Evolutionary conservation across 2,888 invertebrate species (phyloP), one percentile per base, ranked within the genome.

Genomic region (Melinopterus prodromus): DNA sequence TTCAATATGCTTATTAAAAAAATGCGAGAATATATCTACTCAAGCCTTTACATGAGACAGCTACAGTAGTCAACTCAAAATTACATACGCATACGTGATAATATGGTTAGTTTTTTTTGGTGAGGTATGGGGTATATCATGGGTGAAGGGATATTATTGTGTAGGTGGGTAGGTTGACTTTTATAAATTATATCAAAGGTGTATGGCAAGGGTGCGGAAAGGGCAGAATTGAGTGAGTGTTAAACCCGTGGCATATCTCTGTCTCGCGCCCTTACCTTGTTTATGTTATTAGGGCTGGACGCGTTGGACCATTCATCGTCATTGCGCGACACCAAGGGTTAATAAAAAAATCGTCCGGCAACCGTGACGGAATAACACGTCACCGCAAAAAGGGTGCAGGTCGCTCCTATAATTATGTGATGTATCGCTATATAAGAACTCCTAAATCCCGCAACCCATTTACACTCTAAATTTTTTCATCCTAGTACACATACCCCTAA

Each of bases 261-360:
- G 26, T 35, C 74, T 78, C 35, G 78, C 69, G 72, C 69, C 86
- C 85, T 85, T 86, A 86, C 85, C 84, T 86, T 86, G 86, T 87
- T 86, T 87, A 86, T 86, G 86, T 86, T 86, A 87, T 87, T 86
- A 87, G 78, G 72, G 80, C 78, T 78, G 76, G 78, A 86, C 85
- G 53, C 53, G 84, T 83, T 80, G 82, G 85, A 84, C 87, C 86
- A 87, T 87, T 87, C 86, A 87, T 87, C 86, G 83, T 86, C 84
- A 81, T 83, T 76, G 82, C 81, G 83, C 84, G 87, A 87, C 87
- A 87, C 86, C 86, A 86, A 85, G 85, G 86, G 86, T 87, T 87
- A 86, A 87, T 86, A 87, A 87, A 87, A 87, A 86, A 86, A 86
- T 86, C 86, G 85, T 53, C 53, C 53, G 53, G 53, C 53, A 53